These are phyloP conservation scores for Bubo bubo DNA, from an alignment of 2,113 vertebrate species.

Conservation along the genomic window DNA sequence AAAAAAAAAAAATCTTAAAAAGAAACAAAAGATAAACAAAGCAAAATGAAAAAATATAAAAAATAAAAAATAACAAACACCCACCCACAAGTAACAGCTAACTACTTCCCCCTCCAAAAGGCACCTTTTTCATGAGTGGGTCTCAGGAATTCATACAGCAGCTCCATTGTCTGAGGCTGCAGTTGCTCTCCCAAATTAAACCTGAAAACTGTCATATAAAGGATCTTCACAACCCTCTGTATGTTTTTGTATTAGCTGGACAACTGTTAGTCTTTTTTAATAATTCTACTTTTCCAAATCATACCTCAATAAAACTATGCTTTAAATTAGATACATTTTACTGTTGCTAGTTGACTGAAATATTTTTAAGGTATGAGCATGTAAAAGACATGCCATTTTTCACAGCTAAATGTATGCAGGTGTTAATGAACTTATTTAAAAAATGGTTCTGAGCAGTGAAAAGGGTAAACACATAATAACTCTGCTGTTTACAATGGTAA, in stretches of 20 bases:
- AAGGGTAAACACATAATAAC: conserved; percentile 68
- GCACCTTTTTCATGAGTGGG: not conserved
- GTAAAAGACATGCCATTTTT: conserved; percentile 51
- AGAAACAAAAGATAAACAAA: not conserved
- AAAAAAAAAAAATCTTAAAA: not conserved
- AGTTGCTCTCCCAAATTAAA: not conserved
- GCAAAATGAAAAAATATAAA: not conserved
- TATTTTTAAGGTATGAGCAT: conserved; percentile 31
- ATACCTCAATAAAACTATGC: not conserved
- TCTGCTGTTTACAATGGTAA: conserved; percentile 70
- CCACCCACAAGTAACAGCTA: not conserved
- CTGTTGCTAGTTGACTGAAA: not conserved
- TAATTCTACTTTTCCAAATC: conserved; percentile 23
- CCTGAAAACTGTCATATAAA: not conserved
- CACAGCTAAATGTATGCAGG: conserved; percentile 36
- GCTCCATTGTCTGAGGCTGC: not conserved
- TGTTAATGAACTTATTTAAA: conserved; percentile 67
- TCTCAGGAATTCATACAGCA: not conserved
- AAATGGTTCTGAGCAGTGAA: conserved; percentile 48
- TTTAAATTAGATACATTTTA: conserved; percentile 32
- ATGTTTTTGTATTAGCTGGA: not conserved
- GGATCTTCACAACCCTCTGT: not conserved
- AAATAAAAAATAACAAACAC: not conserved
- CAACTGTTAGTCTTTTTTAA: conserved; percentile 8
- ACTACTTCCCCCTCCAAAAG: not conserved